Evolutionary conservation across 1,140 invertebrate species (phyloP), one percentile per base, ranked within the genome.

Genomic region (Tetramorium parvispinum): DNA sequence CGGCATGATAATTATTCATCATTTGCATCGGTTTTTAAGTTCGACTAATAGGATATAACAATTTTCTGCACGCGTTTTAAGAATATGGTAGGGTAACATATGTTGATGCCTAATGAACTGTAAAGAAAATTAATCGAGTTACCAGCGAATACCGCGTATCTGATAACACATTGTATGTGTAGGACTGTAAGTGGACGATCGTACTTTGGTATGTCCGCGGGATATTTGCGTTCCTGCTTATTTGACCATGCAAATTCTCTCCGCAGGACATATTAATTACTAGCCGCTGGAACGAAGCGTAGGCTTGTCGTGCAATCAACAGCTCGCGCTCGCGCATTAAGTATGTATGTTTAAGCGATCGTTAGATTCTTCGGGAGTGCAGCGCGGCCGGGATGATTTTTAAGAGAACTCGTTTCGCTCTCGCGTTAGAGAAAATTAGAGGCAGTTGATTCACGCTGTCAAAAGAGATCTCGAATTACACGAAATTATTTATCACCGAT

Each of bases 201-300:
- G 4, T 49, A 37, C n/a, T 24, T 68, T 0, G 77, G 21, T 55
- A 27, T 70, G 46, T 10, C 78, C 32, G 51, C 51, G 37, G 63
- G 78, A 81, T 81, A 70, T 81, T 81, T 81, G 49, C 63, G 46
- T 53, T 81, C 43, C 65, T 55, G 46, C 37, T 70, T 70, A 55
- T 81, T 70, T 70, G 61, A 53, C 49, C 46, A 43, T 61, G 70
- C 18, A 78, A 85, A 87, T 85, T n/a, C 37, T 37, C 27, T n/a
- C 27, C 37, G 49, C 24, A 40, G 27, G 57, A 68, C 37, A 40
- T 70, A 85, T 76, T 77, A 77, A 88, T 87, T 76, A 87, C 66
- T 49, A 10, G 32, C n/a, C 65, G 75, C 21, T n/a, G 11, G 18
- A 32, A 70, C 37, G 63, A 70, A 70, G 37, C 32, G 37, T 55